Conservation (phyloP, 1,140 invertebrate species). For the Vanessa atalanta region DNA sequence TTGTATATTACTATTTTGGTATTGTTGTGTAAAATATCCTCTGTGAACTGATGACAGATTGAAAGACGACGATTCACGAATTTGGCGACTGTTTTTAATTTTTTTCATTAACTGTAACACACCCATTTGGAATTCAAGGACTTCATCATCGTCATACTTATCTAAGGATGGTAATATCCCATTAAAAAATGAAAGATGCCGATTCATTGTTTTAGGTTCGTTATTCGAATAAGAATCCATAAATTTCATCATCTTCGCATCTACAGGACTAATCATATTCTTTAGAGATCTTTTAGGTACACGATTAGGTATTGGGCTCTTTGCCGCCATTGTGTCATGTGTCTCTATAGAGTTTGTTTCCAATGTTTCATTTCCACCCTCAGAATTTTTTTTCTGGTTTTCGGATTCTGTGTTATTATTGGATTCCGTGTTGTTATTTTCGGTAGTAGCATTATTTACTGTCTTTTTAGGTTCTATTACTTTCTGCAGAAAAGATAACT, state of each 20-base stretch:
- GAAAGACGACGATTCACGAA: slow-evolving; percentile 36
- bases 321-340: no score
- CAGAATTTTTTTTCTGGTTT: no score
- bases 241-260: slow-evolving; percentile 43
- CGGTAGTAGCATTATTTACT: no score
- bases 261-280: slow-evolving; percentile 27
- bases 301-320: no score
- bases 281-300: no score
- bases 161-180: slow-evolving; percentile 45
- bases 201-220: slow-evolving; percentile 43
- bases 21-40: slow-evolving; percentile 41
- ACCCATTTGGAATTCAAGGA: slow-evolving; percentile 47
- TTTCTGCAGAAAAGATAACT: no score
- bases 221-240: slow-evolving; percentile 41
- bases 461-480: no score
- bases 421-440: no score
- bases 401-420: no score
- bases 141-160: slow-evolving; percentile 43
- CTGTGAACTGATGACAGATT: slow-evolving; percentile 39
- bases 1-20: slow-evolving; percentile 36
- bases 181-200: slow-evolving; percentile 45
- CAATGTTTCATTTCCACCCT: no score
- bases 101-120: slow-evolving; percentile 47
- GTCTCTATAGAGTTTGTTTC: no score
- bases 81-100: slow-evolving; percentile 44